A percentile compares a stretch with the other conserved stretches of the same genome.
These are phyloP conservation scores for Tinamus major DNA, from an alignment of 2,797 vertebrate genomes.

Conservation along the genomic window DNA sequence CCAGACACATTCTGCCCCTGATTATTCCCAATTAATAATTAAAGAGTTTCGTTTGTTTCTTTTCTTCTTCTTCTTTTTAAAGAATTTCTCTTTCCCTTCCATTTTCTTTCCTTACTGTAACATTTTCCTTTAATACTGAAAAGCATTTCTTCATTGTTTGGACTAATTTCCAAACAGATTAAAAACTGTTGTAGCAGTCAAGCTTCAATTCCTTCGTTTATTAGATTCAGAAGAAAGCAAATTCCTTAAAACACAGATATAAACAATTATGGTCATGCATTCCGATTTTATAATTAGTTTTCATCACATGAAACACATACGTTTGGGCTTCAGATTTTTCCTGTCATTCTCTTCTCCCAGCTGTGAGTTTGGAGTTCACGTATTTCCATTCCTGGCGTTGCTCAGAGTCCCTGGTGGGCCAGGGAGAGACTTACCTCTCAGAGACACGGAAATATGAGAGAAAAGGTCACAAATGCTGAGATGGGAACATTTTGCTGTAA, in stretches of 20 bases:
- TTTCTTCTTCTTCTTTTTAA: background rate
- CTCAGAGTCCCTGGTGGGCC: background rate
- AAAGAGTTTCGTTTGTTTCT: background rate
- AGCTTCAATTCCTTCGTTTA: conserved; percentile 80
- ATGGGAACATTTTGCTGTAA: background rate
- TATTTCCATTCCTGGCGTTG: background rate
- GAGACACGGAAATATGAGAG: background rate
- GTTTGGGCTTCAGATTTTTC: conserved; percentile 37
- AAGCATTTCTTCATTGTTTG: conserved; percentile 81
- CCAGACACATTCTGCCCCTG: background rate
- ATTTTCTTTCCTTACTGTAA: conserved; percentile 62
- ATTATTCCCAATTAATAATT: conserved; percentile 23
- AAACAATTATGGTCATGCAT: conserved; percentile 81
- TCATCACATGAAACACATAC: conserved; percentile 63
- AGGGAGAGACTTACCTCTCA: background rate
- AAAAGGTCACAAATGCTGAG: background rate
- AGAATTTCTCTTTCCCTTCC: conserved; percentile 10
- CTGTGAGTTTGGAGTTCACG: conserved; percentile 12
- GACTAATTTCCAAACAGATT: conserved; percentile 83
- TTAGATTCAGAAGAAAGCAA: conserved; percentile 84
- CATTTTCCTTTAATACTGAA: conserved; percentile 63
- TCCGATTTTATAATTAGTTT: conserved; percentile 83
- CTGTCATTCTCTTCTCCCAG: background rate
- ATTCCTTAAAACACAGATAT: conserved; percentile 83
- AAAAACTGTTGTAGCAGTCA: conserved; percentile 82